Evolutionary conservation across 2,113 vertebrate species (phyloP).

Genomic region (Vulpes lagopus): DNA sequence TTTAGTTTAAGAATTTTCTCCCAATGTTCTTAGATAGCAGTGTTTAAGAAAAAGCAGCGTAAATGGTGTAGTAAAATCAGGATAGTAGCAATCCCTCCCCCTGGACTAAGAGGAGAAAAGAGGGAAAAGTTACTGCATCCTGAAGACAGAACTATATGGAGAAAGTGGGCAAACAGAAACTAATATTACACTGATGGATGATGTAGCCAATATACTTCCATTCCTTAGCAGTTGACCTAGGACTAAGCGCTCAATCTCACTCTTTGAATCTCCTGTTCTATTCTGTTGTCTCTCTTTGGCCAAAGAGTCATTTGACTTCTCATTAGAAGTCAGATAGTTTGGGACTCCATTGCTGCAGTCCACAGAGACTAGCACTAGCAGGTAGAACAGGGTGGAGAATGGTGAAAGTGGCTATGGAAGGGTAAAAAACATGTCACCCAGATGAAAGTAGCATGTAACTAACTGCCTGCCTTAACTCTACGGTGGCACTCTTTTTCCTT

Average conservation of each 20-base stretch:
- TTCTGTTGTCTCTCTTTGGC: background rate
- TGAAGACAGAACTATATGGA: background rate
- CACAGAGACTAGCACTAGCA: background rate
- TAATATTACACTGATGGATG: background rate
- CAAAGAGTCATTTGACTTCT: background rate
- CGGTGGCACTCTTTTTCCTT: background rate
- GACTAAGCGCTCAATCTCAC: background rate
- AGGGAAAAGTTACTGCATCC: background rate
- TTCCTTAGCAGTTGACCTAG: background rate
- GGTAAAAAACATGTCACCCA: background rate
- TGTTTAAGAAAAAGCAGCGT: background rate
- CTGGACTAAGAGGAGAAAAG: background rate
- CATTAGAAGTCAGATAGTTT: too few relatives aligned
- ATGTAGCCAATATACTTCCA: rapidly evolving
- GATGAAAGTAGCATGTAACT: background rate
- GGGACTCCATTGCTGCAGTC: background rate
- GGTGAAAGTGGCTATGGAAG: background rate
- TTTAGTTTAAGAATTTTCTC: background rate
- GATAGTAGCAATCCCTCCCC: too few relatives aligned
- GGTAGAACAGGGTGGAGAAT: background rate
- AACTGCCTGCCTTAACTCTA: too few relatives aligned
- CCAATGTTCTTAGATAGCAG: background rate
- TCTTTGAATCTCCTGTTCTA: background rate
- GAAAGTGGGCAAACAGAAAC: background rate
- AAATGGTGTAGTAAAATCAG: background rate